Conservation (phyloP, 1,140 invertebrate genomes). For the Pseudomyrmex dendroicus region DNA sequence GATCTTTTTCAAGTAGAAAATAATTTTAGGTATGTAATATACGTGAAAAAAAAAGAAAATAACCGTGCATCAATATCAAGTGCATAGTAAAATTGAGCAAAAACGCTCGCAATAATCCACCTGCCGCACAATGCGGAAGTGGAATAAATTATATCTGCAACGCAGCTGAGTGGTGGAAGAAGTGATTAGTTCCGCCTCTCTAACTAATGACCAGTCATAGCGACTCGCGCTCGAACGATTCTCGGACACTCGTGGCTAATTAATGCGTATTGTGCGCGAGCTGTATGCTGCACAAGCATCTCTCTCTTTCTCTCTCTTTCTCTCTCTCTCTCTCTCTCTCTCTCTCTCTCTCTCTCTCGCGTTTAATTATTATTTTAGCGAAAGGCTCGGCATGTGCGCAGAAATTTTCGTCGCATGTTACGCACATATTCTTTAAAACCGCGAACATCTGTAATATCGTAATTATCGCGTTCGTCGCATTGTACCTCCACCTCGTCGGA, state of each 20-base stretch:
- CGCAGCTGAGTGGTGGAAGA: conserved; percentile 16
- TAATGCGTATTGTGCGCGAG: conserved; percentile 7
- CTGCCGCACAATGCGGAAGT: neutral
- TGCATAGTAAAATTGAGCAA: neutral
- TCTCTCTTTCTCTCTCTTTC: too few relatives aligned
- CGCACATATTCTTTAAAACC: neutral
- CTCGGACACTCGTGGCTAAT: conserved; percentile 17
- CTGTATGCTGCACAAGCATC: neutral
- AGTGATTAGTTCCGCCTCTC: conserved; percentile 44
- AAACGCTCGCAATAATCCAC: neutral
- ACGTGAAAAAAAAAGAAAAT: neutral
- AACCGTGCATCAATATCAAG: neutral
- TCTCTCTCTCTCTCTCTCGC: neutral
- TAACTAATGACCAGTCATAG: conserved; percentile 23
- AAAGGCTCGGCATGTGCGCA: neutral
- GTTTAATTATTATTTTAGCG: neutral
- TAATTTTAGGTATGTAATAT: neutral
- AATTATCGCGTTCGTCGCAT: neutral
- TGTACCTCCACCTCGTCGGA: neutral
- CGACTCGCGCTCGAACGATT: conserved; percentile 4
- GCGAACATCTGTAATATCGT: neutral
- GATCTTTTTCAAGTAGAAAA: neutral
- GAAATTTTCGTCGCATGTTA: neutral
- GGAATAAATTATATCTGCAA: conserved; percentile 28
- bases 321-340: too few relatives aligned